Conservation (phyloP, 2,888 invertebrate genomes). For the Erpobdella octoculata region DNA sequence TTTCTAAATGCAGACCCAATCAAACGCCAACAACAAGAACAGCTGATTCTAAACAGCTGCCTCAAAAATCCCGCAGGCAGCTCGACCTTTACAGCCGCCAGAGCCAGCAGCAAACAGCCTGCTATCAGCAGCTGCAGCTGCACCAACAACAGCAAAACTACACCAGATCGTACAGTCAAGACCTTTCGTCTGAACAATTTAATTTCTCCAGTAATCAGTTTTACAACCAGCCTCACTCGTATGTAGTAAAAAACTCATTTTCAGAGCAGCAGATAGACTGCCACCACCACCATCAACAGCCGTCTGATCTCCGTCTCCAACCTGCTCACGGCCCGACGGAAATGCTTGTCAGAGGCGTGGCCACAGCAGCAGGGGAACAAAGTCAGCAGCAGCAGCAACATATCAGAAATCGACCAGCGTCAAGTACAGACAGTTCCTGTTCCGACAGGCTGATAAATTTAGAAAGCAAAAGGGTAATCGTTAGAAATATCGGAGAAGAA, state of each 20-base stretch:
- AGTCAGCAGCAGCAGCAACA: neutral
- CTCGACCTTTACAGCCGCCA: too few relatives aligned
- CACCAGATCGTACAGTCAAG: too few relatives aligned
- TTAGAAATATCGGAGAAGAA: neutral
- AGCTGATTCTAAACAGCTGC: too few relatives aligned
- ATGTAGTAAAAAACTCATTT: too few relatives aligned
- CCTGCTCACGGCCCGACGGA: too few relatives aligned
- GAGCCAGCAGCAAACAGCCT: neutral
- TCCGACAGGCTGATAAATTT: neutral
- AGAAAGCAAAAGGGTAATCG: neutral
- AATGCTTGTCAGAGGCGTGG: too few relatives aligned
- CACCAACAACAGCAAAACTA: neutral
- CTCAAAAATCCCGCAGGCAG: too few relatives aligned
- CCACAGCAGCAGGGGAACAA: neutral
- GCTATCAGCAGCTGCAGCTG: neutral
- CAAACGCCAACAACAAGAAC: too few relatives aligned
- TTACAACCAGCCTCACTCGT: neutral
- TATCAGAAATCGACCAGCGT: neutral
- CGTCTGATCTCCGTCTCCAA: neutral
- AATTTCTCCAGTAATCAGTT: too few relatives aligned
- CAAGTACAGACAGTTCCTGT: neutral
- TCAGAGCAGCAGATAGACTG: neutral
- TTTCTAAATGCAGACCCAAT: too few relatives aligned
- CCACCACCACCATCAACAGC: neutral
- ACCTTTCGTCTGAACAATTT: too few relatives aligned